A percentile compares a stretch with the other conserved stretches of the same genome.
Conservation (phyloP, 2,888 invertebrate genomes). For the Hirtodrosophila alboralis region DNA sequence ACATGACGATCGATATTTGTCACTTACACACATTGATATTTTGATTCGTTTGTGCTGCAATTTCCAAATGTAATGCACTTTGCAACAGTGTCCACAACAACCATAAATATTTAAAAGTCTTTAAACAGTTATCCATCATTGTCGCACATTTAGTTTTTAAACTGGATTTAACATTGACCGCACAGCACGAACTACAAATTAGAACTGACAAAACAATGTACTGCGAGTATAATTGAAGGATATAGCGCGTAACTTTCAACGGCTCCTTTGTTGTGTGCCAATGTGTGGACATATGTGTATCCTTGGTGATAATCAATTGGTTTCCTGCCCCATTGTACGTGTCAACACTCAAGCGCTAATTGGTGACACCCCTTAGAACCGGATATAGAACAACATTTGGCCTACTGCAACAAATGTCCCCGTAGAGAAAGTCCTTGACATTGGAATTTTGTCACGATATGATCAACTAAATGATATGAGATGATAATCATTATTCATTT, state of each 20-base stretch:
- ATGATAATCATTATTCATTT: too few relatives aligned
- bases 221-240: conserved; percentile 4
- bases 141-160: conserved; percentile 1
- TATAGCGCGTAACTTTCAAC: conserved; percentile 27
- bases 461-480: not conserved
- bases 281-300: conserved; percentile 69
- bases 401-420: conserved; percentile 2
- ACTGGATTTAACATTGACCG: conserved; percentile 28
- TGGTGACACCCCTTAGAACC: conserved; percentile 25
- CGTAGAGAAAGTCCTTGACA: conserved; percentile 13
- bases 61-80: conserved; percentile 22
- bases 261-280: conserved; percentile 6
- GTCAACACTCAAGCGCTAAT: conserved; percentile 51
- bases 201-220: conserved; percentile 55
- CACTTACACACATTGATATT: conserved; percentile 90
- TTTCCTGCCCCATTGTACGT: conserved; percentile 31
- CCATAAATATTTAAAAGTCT: conserved; percentile 43
- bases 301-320: conserved; percentile 79
- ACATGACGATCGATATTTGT: conserved; percentile 27
- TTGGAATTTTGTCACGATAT: conserved; percentile 1
- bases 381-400: conserved; percentile 24
- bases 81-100: conserved; percentile 35
- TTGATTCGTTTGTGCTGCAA: conserved; percentile 87
- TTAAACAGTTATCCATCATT: conserved; percentile 34
- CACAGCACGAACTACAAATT: conserved; percentile 48